phyloP scores from a whole-genome alignment of 2,113 vertebrate species.

The Nerophis ophidion region DNA sequence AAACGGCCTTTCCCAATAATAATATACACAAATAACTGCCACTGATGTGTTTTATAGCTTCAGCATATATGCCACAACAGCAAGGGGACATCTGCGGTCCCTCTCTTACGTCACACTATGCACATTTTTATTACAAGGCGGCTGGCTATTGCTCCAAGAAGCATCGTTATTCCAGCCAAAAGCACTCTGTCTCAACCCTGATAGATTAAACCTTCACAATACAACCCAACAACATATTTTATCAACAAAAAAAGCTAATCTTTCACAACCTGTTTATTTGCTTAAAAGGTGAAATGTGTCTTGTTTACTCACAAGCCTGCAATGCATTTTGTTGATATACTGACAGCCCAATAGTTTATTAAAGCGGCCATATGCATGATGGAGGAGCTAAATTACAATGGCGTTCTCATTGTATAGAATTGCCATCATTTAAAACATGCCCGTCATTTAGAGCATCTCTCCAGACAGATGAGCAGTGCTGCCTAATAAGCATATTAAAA shows the following conservation, averaged over 20 bases:
- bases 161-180: constrained; percentile 27
- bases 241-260: constrained; percentile 6
- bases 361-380: background rate
- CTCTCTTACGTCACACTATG: constrained; percentile 1
- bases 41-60: background rate
- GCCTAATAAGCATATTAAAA: constrained; percentile 44
- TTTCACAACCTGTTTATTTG: background rate
- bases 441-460: constrained; percentile 39
- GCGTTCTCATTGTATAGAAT: constrained; percentile 27
- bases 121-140: background rate
- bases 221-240: constrained; percentile 27
- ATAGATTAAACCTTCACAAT: constrained; percentile 35
- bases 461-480: constrained; percentile 44
- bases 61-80: background rate
- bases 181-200: constrained; percentile 11
- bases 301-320: constrained; percentile 35
- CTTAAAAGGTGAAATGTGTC: constrained; percentile 41
- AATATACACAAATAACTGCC: background rate
- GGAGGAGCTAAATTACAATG: background rate
- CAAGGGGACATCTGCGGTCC: background rate
- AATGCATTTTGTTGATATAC: background rate
- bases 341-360: background rate
- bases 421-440: constrained; percentile 44
- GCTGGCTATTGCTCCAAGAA: background rate
- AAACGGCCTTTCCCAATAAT: background rate